Base-by-base conservation (phyloP, 2,888 invertebrate genomes). In the Clusia tigrina region DNA sequence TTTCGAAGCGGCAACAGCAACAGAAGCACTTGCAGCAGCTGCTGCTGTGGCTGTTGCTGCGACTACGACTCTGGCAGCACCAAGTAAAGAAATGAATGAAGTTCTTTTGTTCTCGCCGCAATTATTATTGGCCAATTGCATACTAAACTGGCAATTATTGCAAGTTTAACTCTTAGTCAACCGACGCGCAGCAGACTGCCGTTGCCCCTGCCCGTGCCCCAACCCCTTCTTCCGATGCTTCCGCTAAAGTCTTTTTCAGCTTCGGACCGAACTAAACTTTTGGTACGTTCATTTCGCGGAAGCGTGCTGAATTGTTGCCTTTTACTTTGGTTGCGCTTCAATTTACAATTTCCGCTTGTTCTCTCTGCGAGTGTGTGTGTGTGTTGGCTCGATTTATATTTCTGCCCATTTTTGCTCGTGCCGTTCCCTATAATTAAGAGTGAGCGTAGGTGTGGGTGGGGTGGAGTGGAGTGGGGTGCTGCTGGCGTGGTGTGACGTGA, bases 121-220 rank as follows among this genome's bases (percentile, higher is more conserved):
- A 58, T 58, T 48, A 58, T 23, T 42, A 56, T 56, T 56, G 42
- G 56, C 56, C 56, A 56, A 56, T 56, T 56, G 56, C 42, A 56
- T 20, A 48, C 22, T 18, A 48, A 48, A 22, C 48, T 22, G 22
- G 48, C 48, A 48, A 48, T 48, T 48, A n/a, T n/a, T n/a, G n/a
- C n/a, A 48, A 48, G 48, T 15, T 20, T 20, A 48, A 48, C 48
- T 48, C n/a, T 48, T 2, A 48, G 48, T 22, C 2, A 17, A n/a
- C n/a, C n/a, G 10, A n/a, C 6, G 10, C 2, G n/a, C 9, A 17
- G n/a, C 42, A 42, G n/a, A 32, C 32, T 32, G 32, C 32, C 42
- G 10, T 42, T 3, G 42, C 42, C n/a, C n/a, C 6, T 5, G 3
- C 42, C 3, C 42, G 9, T 42, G n/a, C 2, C n/a, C n/a, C n/a